Percentiles rank a stretch among this genome's conserved stretches.
Conservation (phyloP, 1,140 invertebrate species). For the Luehdorfia chinensis region DNA sequence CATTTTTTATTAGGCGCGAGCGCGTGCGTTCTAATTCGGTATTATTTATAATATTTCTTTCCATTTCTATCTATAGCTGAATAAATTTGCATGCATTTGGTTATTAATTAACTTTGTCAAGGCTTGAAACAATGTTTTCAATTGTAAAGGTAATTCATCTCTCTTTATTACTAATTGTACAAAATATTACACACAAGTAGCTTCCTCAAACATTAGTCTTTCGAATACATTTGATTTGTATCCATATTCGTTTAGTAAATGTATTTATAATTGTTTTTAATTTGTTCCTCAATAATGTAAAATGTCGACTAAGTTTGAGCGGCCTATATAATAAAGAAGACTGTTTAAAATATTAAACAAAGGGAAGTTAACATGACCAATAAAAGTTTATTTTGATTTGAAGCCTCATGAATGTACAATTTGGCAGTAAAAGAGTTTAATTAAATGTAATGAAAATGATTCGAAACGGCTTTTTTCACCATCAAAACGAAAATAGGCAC, state of each 20-base stretch:
- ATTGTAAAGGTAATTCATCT: conserved; percentile 6
- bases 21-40: conserved; percentile 34
- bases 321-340: conserved; percentile 1
- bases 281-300: conserved; percentile 6
- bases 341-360: conserved; percentile 1
- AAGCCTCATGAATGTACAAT: conserved; percentile 14
- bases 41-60: conserved; percentile 5
- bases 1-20: conserved; percentile 56
- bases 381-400: conserved; percentile 16
- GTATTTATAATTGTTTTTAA: not conserved
- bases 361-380: conserved; percentile 8
- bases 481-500: conserved; percentile 11
- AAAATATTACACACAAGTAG: conserved; percentile 5
- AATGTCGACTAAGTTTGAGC: conserved; percentile 1
- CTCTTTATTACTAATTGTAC: conserved; percentile 3
- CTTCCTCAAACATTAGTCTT: too few relatives aligned
- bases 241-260: too few relatives aligned
- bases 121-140: not conserved
- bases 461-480: conserved; percentile 41
- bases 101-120: conserved; percentile 8
- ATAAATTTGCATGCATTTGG: conserved; percentile 14
- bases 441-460: conserved; percentile 50
- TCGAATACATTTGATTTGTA: too few relatives aligned
- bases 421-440: conserved; percentile 34
- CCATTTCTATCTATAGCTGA: conserved; percentile 11